Evolutionary conservation across 2,113 vertebrate genomes (phyloP).

Genomic region (Nanger granti): DNA sequence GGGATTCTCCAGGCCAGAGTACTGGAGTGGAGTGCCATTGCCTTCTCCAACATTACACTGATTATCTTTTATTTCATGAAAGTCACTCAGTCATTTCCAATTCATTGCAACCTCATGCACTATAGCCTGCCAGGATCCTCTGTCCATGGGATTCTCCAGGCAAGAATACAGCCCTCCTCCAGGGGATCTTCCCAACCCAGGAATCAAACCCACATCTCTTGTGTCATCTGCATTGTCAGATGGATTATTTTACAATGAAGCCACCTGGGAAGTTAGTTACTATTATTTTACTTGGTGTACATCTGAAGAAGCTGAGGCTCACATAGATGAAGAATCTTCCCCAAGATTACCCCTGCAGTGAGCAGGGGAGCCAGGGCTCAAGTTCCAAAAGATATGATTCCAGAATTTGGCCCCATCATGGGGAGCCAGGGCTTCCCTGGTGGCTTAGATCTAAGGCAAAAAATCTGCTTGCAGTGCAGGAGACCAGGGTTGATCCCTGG

Average conservation of each 20-base stretch:
- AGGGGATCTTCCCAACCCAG: background rate
- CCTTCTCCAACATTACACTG: background rate
- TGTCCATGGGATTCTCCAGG: background rate
- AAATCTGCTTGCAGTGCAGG: background rate
- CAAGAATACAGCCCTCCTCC: background rate
- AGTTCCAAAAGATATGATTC: background rate
- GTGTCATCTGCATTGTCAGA: background rate
- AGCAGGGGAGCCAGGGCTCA: background rate
- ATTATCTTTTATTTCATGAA: background rate
- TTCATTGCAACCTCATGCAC: background rate
- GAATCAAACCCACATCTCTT: background rate
- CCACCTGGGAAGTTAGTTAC: background rate
- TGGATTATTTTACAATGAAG: background rate
- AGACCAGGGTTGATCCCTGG: background rate
- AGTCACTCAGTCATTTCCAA: background rate
- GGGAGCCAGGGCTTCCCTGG: background rate
- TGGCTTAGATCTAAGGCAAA: background rate
- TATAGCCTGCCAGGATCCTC: background rate
- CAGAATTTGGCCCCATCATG: background rate
- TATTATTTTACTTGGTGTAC: background rate
- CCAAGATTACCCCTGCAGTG: background rate
- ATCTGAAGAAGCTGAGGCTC: background rate
- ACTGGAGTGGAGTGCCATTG: no score
- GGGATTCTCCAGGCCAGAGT: no score
- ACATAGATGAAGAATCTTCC: background rate